phyloP scores from a whole-genome alignment of 2,888 invertebrate species.

The Hyalella azteca region DNA sequence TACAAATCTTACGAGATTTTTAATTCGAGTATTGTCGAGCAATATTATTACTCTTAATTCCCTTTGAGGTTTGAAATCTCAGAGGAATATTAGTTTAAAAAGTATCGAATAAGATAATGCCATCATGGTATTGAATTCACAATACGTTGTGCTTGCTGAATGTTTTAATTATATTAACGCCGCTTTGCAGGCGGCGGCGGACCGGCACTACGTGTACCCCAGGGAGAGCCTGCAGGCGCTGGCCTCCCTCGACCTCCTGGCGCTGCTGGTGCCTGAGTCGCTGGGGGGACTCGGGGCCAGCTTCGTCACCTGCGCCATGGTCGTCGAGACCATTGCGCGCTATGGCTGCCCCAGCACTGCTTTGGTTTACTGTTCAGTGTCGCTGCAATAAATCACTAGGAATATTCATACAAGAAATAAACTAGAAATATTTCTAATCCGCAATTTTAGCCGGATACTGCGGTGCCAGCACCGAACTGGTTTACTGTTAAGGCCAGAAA shows the following conservation, averaged over 20 bases:
- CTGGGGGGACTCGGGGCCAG: conserved; percentile 51
- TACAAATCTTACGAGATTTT: too few relatives aligned
- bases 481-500: conserved; percentile 25
- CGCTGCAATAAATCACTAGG: too few relatives aligned
- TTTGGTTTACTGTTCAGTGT: conserved; percentile 43
- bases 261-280: conserved; percentile 48
- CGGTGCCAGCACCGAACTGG: conserved; percentile 54
- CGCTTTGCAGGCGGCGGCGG: conserved; percentile 30
- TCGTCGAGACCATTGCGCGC: conserved; percentile 54
- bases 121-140: too few relatives aligned
- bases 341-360: conserved; percentile 57
- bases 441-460: conserved; percentile 58
- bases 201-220: conserved; percentile 49
- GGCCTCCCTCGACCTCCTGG: conserved; percentile 51
- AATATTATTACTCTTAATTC: too few relatives aligned
- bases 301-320: conserved; percentile 48
- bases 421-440: too few relatives aligned
- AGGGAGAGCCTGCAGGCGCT: conserved; percentile 51
- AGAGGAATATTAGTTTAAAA: too few relatives aligned
- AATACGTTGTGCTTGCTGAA: too few relatives aligned
- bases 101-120: too few relatives aligned
- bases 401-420: too few relatives aligned
- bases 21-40: too few relatives aligned
- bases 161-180: too few relatives aligned
- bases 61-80: too few relatives aligned